Evolutionary conservation across 1,140 invertebrate genomes (phyloP), one percentile per base, ranked within the genome.

Genomic region (Contarinia nasturtii): DNA sequence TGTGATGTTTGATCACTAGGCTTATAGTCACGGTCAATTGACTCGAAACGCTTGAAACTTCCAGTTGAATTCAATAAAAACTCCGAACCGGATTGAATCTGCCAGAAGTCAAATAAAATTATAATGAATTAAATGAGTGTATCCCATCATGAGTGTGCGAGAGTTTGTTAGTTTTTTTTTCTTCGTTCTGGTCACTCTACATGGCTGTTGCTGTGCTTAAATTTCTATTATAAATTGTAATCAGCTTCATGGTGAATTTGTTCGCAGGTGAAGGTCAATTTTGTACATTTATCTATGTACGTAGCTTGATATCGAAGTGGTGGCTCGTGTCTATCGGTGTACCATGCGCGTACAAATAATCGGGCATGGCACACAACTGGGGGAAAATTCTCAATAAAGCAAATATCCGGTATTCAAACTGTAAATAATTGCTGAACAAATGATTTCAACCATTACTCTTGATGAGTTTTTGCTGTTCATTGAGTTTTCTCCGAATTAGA

Each of bases 11-110:
- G 60, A 21, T 53, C 47, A 34, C 54, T 51, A 37, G 68, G 62
- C 21, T 67, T 61, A 48, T 67, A 66, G 51, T 74, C 72, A 21
- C 61, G 58, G 53, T 78, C 74, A 33, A 80, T 68, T 17, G 75
- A 75, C 51, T 80, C 77, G 58, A 80, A 80, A 27, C 76, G 68
- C 50, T 75, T 74, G 59, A 78, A 80, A 55, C 74, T 79, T 15
- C 77, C 78, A 33, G 68, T 71, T 36, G 65, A 66, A 57, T 75
- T 75, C 20, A 80, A 59, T 34, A 72, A 67, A 45, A 80, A 73
- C 54, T 80, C 78, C 0, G 75, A 77, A 36, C 79, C 77, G 0
- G 76, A 78, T 46, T 72, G 69, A 15, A 79, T 70, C 76, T 77
- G 57, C n/a, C 58, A 57, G 19, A 45, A 49, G 7, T 19, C 38